These are phyloP conservation scores for Laterallus jamaicensis DNA, from an alignment of 2,113 vertebrate genomes.

Conservation along the genomic window DNA sequence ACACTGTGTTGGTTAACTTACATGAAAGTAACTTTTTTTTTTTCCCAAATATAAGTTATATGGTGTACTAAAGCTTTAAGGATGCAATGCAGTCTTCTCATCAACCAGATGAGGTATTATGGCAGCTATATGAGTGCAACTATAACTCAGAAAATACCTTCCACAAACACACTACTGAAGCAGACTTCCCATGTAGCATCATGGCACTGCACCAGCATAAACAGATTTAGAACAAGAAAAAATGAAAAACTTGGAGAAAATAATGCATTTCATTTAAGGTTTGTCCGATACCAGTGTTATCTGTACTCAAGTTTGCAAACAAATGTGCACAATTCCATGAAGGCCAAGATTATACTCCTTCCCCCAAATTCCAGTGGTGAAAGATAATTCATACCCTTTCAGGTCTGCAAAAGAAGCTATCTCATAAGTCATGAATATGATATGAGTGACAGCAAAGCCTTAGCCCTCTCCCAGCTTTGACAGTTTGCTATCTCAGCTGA, in stretches of 20 bases:
- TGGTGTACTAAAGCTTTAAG: neutral
- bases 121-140: neutral
- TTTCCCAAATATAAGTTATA: neutral
- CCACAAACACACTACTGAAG: neutral
- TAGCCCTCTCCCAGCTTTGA: neutral
- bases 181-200: neutral
- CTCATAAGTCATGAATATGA: neutral
- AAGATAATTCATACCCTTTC: neutral
- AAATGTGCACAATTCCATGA: neutral
- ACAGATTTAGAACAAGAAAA: neutral
- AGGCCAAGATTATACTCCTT: neutral
- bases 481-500: neutral
- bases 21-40: neutral
- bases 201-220: neutral
- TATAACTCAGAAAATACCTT: neutral
- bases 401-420: neutral
- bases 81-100: accelerated
- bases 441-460: neutral
- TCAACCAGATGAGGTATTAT: neutral
- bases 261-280: neutral
- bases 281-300: neutral
- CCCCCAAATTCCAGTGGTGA: neutral
- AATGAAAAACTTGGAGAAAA: neutral
- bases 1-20: neutral
- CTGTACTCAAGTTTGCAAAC: accelerated